Evolutionary conservation across 2,797 vertebrate genomes (phyloP).

Genomic region (Sebastes oblongus): DNA sequence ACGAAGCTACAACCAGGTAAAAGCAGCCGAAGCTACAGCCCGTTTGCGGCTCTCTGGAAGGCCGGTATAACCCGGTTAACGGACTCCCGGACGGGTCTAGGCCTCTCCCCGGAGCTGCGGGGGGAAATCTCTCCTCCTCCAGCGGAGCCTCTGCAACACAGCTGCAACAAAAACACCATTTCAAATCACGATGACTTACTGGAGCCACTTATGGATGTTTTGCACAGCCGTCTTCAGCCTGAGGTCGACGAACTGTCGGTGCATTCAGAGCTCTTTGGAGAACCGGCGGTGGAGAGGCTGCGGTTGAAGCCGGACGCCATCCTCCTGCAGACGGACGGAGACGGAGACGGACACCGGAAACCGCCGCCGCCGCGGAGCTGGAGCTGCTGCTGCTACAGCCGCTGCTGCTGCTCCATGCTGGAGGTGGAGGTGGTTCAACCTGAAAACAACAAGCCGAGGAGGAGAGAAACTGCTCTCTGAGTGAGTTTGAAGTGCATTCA

Average conservation of each 20-base stretch:
- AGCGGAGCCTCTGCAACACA: constrained; percentile 2
- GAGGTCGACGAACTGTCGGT: constrained; percentile 29
- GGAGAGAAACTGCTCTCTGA: not conserved
- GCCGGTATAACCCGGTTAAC: no score
- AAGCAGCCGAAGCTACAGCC: no score
- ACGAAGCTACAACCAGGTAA: no score
- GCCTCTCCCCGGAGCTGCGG: constrained; percentile 48
- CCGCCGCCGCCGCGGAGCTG: constrained; percentile 45
- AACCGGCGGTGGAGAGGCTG: constrained; percentile 70
- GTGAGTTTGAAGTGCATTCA: not conserved
- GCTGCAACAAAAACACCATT: not conserved
- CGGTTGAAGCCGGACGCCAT: constrained; percentile 76
- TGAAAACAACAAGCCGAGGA: not conserved
- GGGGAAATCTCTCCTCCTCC: constrained; percentile 29
- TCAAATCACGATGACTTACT: constrained; percentile 24
- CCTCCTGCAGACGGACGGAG: constrained; percentile 77
- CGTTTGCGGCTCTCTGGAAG: no score
- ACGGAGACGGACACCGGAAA: constrained; percentile 81
- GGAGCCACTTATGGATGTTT: constrained; percentile 8
- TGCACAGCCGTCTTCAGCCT: not conserved
- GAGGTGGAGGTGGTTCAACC: not conserved
- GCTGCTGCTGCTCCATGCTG: not conserved
- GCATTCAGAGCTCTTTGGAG: constrained; percentile 32
- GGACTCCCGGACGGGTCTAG: no score
- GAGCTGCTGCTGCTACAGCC: constrained; percentile 19